These are phyloP conservation scores for Balearica regulorum DNA, from an alignment of 2,797 vertebrate species.

Conservation along the genomic window DNA sequence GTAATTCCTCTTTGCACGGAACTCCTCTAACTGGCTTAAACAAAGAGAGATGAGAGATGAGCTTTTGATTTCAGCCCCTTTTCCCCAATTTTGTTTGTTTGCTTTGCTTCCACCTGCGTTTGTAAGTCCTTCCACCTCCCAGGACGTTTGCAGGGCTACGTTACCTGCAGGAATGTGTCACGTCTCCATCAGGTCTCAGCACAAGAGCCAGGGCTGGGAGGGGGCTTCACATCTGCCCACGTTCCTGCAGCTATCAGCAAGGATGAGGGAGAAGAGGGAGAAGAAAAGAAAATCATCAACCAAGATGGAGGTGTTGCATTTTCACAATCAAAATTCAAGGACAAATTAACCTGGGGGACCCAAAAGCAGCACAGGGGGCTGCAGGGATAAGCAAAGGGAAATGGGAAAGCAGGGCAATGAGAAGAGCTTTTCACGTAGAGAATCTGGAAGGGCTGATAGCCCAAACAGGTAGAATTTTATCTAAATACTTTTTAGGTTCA, in stretches of 20 bases:
- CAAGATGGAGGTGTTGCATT: not conserved
- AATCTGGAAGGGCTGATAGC: not conserved
- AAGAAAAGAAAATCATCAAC: not conserved
- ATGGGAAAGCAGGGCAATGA: not conserved
- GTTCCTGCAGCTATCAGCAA: not conserved
- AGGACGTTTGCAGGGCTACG: not conserved
- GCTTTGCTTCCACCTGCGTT: not conserved
- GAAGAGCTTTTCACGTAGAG: not conserved
- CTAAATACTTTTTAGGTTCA: not conserved
- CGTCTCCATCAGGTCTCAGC: not conserved
- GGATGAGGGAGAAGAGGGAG: not conserved
- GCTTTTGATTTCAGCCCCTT: not conserved
- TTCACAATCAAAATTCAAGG: not conserved
- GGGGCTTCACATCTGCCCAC: not conserved
- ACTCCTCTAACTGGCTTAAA: not conserved
- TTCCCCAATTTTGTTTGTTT: conserved; percentile 33
- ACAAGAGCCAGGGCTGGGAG: not conserved
- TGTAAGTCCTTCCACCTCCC: conserved; percentile 15
- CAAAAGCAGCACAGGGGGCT: not conserved
- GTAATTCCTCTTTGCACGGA: not conserved
- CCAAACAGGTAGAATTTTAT: not conserved
- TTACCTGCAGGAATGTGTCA: not conserved
- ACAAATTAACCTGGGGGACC: not conserved
- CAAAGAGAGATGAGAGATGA: not conserved
- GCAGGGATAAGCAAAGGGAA: not conserved